phyloP scores from a whole-genome alignment of 53 echinoderm and acorn worm genomes.

The Stichopus horrens region DNA sequence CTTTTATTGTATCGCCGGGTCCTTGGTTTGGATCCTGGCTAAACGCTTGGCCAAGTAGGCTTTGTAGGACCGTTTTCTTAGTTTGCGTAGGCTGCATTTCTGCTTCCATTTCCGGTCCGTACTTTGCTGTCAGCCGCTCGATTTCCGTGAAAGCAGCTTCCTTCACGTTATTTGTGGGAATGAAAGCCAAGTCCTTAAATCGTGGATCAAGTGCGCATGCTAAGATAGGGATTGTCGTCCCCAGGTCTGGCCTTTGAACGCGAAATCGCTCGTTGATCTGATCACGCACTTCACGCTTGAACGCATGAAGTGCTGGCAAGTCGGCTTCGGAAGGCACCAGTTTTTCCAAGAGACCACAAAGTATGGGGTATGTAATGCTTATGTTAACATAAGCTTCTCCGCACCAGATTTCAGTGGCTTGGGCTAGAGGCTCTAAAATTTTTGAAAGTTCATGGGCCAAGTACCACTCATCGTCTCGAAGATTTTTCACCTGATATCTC shows the following conservation, averaged over 20 bases:
- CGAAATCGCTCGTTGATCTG: conserved; percentile 23
- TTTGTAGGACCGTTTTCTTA: background rate
- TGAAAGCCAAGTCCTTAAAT: conserved; percentile 17
- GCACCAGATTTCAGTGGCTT: conserved; percentile 34
- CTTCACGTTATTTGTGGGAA: background rate
- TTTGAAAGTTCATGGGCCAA: conserved; percentile 16
- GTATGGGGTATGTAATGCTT: conserved; percentile 23
- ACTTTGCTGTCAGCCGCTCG: background rate
- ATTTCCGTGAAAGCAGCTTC: conserved; percentile 18
- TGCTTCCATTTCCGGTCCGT: background rate
- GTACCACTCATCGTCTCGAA: conserved; percentile 33
- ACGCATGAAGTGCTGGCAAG: background rate
- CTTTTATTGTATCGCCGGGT: background rate
- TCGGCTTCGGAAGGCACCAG: conserved; percentile 9
- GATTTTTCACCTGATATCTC: background rate
- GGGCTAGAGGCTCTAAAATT: conserved; percentile 14
- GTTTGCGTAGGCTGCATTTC: background rate
- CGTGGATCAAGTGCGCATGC: conserved; percentile 34
- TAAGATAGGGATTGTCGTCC: conserved; percentile 6
- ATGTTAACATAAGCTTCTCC: conserved; percentile 24
- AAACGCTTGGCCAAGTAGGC: conserved; percentile 4
- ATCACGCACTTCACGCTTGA: background rate
- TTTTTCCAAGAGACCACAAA: conserved; percentile 23
- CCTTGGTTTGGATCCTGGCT: background rate
- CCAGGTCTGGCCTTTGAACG: background rate